A percentile compares a stretch with the other conserved stretches of the same genome.
Conservation (phyloP, 35 echinoderm and acorn worm genomes). For the Acanthaster planci region DNA sequence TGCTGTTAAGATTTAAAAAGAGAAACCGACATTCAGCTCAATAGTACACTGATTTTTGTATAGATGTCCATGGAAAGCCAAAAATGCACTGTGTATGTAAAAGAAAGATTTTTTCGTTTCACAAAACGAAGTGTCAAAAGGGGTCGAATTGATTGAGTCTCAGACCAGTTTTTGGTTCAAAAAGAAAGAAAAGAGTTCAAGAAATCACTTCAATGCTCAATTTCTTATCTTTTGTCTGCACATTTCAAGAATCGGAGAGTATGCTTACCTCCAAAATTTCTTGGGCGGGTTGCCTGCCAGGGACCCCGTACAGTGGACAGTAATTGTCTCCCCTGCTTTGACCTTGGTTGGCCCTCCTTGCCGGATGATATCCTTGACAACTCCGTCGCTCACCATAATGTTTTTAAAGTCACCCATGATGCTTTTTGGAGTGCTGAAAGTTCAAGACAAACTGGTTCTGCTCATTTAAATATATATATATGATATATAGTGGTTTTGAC, state of each 20-base stretch:
- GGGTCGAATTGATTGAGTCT: not conserved
- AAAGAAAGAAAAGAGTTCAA: not conserved
- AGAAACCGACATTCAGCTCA: not conserved
- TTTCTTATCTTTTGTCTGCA: no score
- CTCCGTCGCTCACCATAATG: not conserved
- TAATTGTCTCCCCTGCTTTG: not conserved
- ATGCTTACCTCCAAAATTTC: conserved; percentile 48
- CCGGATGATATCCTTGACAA: not conserved
- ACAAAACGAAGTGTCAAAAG: not conserved
- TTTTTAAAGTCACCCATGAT: no score
- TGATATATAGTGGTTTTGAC: no score
- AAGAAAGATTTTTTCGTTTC: not conserved
- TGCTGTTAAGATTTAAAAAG: conserved; percentile 25
- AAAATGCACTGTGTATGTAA: no score
- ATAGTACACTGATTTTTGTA: not conserved
- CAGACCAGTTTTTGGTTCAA: not conserved
- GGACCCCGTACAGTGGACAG: conserved; percentile 30
- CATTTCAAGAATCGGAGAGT: no score
- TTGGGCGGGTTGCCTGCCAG: not conserved
- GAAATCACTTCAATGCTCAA: not conserved
- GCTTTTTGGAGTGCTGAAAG: no score
- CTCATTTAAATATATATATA: no score
- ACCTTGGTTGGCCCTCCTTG: not conserved
- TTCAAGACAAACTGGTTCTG: no score
- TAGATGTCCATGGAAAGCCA: no score